These are phyloP conservation scores for Bombus balteatus DNA, from an alignment of 1,140 invertebrate species.

Conservation along the genomic window DNA sequence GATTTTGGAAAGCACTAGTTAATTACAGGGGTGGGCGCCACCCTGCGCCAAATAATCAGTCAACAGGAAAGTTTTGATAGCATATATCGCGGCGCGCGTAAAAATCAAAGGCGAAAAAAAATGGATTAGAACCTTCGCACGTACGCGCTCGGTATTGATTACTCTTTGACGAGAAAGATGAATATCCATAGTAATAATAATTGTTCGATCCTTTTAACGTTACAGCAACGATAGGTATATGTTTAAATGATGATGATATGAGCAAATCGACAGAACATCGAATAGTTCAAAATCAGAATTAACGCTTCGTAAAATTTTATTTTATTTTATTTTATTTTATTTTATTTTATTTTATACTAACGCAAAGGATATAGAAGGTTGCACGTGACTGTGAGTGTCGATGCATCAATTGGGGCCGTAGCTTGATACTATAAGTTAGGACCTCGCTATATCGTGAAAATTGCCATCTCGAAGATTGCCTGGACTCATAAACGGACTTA, in stretches of 20 bases:
- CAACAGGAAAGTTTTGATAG: not conserved
- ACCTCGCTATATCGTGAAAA: not conserved
- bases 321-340: too few species aligned
- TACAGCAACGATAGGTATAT: too few species aligned
- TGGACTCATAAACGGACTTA: not conserved
- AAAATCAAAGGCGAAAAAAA: not conserved
- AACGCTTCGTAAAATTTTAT: not conserved
- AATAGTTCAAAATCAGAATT: not conserved
- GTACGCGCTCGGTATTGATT: too few species aligned
- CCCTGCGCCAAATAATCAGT: not conserved
- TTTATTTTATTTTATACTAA: not conserved
- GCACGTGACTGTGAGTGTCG: not conserved
- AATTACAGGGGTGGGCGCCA: not conserved
- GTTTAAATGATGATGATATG: not conserved
- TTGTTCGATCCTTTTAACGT: too few species aligned
- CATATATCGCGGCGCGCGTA: not conserved
- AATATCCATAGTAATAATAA: too few species aligned
- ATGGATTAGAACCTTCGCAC: not conserved
- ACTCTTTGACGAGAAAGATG: too few species aligned
- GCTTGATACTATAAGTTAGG: not conserved
- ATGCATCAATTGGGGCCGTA: not conserved
- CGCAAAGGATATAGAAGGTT: not conserved
- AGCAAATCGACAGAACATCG: not conserved
- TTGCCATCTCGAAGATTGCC: constrained; percentile 22
- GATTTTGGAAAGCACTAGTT: not conserved